A percentile compares a stretch with the other conserved stretches of the same genome.
Conservation (phyloP, 1,140 invertebrate species). For the Heliothis virescens region DNA sequence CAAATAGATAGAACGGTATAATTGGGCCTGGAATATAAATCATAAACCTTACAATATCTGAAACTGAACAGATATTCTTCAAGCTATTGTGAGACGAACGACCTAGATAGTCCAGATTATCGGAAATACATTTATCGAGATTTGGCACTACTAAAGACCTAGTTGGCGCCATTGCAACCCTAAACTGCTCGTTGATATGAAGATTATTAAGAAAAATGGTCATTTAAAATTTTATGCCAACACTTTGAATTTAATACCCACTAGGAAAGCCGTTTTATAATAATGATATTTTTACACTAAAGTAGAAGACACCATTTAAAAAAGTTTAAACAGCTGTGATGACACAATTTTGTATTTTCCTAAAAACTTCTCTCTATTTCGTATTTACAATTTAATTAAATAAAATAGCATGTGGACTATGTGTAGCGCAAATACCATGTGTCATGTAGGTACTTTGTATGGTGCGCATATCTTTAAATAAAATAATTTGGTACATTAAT, state of each 20-base stretch:
- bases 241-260: not conserved
- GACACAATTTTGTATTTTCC: too few species aligned
- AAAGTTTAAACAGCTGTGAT: too few species aligned
- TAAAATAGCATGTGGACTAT: too few species aligned
- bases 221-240: not conserved
- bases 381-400: too few species aligned
- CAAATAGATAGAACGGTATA: not conserved
- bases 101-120: conserved; percentile 25
- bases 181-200: conserved; percentile 8
- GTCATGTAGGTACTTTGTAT: too few species aligned
- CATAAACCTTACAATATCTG: conserved; percentile 1
- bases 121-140: conserved; percentile 32
- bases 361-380: too few species aligned
- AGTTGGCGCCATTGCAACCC: not conserved
- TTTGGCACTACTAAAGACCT: conserved; percentile 30
- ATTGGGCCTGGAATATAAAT: not conserved
- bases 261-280: too few species aligned
- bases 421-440: too few species aligned
- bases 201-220: conserved; percentile 2
- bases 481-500: too few species aligned
- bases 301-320: too few species aligned
- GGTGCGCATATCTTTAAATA: too few species aligned
- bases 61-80: not conserved
- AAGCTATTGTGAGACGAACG: conserved; percentile 8
- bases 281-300: too few species aligned